Conservation (phyloP, 2,888 invertebrate species). For the Spatulosminthurus flaviceps region DNA sequence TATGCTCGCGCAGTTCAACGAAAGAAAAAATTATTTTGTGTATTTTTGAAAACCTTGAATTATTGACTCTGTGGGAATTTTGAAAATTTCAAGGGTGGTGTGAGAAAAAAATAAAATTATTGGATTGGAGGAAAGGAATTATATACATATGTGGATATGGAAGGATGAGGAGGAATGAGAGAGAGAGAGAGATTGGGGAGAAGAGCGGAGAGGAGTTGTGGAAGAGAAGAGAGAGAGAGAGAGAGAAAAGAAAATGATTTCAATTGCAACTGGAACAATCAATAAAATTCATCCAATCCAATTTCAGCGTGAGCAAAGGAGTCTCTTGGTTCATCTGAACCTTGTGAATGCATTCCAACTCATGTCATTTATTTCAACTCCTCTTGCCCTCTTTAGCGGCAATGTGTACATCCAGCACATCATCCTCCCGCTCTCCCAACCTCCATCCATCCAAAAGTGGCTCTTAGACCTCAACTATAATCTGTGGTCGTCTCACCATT, state of each 20-base stretch:
- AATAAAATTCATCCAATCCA: conserved; percentile 54
- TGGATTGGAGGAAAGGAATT: too few species aligned
- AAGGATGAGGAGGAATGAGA: neutral
- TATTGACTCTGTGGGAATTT: too few species aligned
- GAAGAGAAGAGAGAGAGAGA: conserved; percentile 37
- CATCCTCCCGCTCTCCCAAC: neutral
- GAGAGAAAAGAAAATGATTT: conserved; percentile 47
- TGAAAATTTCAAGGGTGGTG: too few species aligned
- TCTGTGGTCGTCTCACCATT: neutral
- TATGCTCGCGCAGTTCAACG: too few species aligned
- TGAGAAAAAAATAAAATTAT: too few species aligned
- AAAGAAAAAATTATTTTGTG: too few species aligned
- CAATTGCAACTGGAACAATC: conserved; percentile 53
- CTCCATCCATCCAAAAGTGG: neutral
- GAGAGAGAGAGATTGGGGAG: neutral
- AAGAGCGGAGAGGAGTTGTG: neutral
- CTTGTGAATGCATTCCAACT: conserved; percentile 16
- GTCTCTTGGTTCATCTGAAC: neutral
- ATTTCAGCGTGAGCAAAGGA: conserved; percentile 39
- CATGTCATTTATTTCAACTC: conserved; percentile 18
- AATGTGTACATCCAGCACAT: too few species aligned
- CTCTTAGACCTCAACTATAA: neutral
- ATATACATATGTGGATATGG: too few species aligned
- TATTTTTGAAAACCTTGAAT: too few species aligned
- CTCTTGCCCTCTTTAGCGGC: neutral